Evolutionary conservation across 2,797 vertebrate species (phyloP).

Genomic region (Neosilurus hyrtlii): DNA sequence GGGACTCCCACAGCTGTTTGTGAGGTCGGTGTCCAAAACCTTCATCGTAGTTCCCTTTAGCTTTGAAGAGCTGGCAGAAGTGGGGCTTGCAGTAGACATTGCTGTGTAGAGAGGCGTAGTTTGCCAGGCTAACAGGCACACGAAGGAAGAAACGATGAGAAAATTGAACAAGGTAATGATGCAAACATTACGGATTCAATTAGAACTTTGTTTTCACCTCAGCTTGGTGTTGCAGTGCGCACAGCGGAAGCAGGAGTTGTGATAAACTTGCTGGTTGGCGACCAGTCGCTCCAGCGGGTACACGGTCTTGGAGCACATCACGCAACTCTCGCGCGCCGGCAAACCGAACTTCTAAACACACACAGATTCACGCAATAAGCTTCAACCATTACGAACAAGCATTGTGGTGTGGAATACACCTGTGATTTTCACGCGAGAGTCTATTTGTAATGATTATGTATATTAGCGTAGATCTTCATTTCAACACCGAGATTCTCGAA

Average conservation of each 20-base stretch:
- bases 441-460: not conserved
- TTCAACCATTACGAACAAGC: not conserved
- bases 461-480: not conserved
- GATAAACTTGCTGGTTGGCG: conserved; percentile 91
- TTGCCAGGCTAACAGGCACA: conserved; percentile 77
- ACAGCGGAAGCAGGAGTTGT: conserved; percentile 93
- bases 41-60: conserved; percentile 97
- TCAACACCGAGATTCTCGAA: not conserved
- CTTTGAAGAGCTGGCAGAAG: conserved; percentile 95
- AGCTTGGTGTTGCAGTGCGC: conserved; percentile 92
- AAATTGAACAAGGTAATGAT: not conserved
- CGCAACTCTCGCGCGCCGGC: conserved; percentile 83
- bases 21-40: conserved; percentile 94
- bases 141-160: not conserved
- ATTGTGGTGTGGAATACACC: not conserved
- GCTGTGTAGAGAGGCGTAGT: conserved; percentile 88
- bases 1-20: conserved; percentile 89
- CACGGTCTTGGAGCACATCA: conserved; percentile 90
- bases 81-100: conserved; percentile 96
- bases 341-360: conserved; percentile 79
- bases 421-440: not conserved
- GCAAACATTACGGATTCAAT: not conserved
- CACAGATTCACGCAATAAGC: conserved; percentile 1
- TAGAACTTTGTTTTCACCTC: conserved; percentile 70
- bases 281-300: conserved; percentile 94